Percentiles rank a stretch among this genome's conserved stretches.
These are phyloP conservation scores for Drosophila kepulauana DNA, from an alignment of 1,140 invertebrate species.

Conservation along the genomic window DNA sequence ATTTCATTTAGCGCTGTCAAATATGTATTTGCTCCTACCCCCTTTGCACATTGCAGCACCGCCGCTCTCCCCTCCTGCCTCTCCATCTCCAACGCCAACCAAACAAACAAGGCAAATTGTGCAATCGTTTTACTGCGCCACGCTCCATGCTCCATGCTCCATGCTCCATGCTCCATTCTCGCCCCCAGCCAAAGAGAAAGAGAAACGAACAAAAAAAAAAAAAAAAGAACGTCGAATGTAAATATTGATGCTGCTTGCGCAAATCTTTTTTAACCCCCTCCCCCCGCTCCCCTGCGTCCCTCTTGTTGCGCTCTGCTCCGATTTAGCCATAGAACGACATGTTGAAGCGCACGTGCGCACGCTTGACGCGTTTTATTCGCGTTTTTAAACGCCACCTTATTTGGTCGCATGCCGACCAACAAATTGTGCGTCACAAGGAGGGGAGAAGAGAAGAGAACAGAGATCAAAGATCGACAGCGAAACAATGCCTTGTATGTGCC, in stretches of 20 bases:
- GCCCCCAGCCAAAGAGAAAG: background rate
- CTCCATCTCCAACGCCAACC: background rate
- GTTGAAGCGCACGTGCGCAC: conserved; percentile 58
- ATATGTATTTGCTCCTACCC: background rate
- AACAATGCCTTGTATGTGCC: conserved; percentile 37
- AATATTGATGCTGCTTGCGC: conserved; percentile 40
- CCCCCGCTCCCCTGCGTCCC: background rate
- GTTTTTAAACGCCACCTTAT: conserved; percentile 67
- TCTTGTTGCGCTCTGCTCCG: no score
- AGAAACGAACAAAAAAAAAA: background rate
- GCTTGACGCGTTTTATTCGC: conserved; percentile 51
- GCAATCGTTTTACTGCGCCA: conserved; percentile 24
- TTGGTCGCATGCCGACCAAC: conserved; percentile 40
- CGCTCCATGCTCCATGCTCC: background rate
- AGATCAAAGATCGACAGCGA: conserved; percentile 21
- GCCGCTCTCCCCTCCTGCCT: background rate
- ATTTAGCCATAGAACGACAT: background rate
- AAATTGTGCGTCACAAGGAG: conserved; percentile 48
- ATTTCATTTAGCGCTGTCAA: conserved; percentile 13
- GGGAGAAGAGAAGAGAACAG: background rate
- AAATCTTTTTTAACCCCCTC: conserved; percentile 24
- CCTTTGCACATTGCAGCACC: no score
- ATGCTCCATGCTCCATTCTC: background rate
- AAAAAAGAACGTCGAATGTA: conserved; percentile 28
- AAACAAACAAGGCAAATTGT: conserved; percentile 35